Conservation (phyloP, 2,113 vertebrate species). For the Ochotona curzoniae region DNA sequence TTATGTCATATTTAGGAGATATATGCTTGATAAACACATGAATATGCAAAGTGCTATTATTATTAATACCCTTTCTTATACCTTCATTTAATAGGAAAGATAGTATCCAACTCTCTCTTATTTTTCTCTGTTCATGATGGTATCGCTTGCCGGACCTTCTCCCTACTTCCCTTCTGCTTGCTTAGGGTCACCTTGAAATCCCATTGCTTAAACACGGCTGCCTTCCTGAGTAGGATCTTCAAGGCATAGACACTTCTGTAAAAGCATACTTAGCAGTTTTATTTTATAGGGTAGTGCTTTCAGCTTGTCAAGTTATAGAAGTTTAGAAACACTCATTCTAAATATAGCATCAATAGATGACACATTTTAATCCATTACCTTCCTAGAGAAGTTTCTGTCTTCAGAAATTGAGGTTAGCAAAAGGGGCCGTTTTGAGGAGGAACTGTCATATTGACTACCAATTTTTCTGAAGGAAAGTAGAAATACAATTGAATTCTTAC, state of each 20-base stretch:
- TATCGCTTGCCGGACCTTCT: background rate
- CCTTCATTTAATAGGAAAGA: background rate
- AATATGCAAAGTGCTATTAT: background rate
- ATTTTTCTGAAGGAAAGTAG: background rate
- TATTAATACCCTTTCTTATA: background rate
- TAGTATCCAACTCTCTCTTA: background rate
- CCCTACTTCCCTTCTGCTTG: background rate
- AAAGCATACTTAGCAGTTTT: background rate
- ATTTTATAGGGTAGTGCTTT: background rate
- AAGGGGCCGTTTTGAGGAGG: background rate
- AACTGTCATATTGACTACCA: background rate
- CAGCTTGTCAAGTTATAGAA: background rate
- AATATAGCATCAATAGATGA: background rate
- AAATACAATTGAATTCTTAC: background rate
- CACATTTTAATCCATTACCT: background rate
- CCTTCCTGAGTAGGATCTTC: background rate
- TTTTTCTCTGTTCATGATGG: background rate
- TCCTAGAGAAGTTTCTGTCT: background rate
- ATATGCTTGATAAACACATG: background rate
- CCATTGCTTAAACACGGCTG: background rate
- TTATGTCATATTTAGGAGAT: background rate
- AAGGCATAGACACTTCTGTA: background rate
- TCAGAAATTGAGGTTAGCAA: slow-evolving; percentile 20
- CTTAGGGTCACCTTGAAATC: too few species aligned
- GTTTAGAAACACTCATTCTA: background rate